A percentile compares a stretch with the other conserved stretches of the same genome.
Conservation (phyloP, 2,888 invertebrate species). For the Lithodes maja region DNA sequence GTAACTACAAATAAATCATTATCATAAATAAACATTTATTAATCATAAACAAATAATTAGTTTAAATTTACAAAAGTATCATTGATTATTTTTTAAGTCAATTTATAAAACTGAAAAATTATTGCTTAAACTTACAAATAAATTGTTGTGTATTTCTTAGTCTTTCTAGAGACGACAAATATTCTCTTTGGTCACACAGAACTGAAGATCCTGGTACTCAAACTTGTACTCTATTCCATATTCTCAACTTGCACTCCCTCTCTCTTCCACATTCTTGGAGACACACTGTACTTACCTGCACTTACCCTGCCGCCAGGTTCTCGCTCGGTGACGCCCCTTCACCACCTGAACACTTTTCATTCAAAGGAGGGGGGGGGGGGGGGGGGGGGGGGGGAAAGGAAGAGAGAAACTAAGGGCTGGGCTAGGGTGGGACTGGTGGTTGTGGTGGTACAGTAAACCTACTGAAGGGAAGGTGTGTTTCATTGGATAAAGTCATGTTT, state of each 20-base stretch:
- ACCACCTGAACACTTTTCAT: conserved; percentile 54
- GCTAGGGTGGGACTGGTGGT: neutral
- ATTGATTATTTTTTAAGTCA: neutral
- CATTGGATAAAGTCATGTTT: too few species aligned
- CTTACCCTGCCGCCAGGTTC: conserved; percentile 46
- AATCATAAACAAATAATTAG: too few species aligned
- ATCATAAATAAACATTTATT: too few species aligned
- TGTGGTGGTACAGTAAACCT: too few species aligned
- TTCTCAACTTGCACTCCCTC: neutral
- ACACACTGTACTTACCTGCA: conserved; percentile 60
- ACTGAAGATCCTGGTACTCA: too few species aligned
- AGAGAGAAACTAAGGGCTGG: neutral
- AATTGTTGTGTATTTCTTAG: neutral
- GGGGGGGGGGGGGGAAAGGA: neutral
- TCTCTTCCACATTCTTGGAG: conserved; percentile 37
- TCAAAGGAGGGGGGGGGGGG: neutral
- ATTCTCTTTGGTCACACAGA: neutral
- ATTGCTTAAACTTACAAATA: too few species aligned
- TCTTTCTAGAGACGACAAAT: conserved; percentile 44
- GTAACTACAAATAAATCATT: neutral
- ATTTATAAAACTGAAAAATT: neutral
- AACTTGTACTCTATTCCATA: neutral
- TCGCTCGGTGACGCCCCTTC: conserved; percentile 48
- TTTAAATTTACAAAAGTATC: too few species aligned
- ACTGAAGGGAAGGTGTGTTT: too few species aligned